Base-by-base conservation (phyloP, 2,888 invertebrate species). In the Leptopilina drosophilae region DNA sequence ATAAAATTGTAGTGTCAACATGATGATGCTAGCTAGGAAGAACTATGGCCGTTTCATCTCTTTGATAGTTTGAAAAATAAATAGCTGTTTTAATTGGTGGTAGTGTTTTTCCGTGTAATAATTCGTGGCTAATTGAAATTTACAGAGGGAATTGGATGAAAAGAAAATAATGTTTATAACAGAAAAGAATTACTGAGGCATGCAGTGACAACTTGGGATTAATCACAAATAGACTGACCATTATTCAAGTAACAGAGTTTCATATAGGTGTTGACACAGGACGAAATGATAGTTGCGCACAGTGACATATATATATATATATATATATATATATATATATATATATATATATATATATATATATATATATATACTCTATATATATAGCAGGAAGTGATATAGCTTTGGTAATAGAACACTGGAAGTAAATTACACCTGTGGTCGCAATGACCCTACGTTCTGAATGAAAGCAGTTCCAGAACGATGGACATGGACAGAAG, bases 391-490 rank as follows among this genome's bases (percentile, higher is more conserved):
- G 82, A 82, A 80, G 79, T 78, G 69, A 76, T 64, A 76, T 76
- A 80, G 81, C 77, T 80, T 80, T 82, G 78, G 82, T 84, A 85
- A 84, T 81, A 82, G 81, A 76, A 79, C 77, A 80, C 81, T 79
- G 73, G 80, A 80, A 82, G 79, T 82, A 82, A 81, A 81, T 81
- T 80, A 81, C 81, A 83, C 80, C 82, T 83, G 81, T 81, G 80
- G 65, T 77, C 79, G 77, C 81, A 81, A 66, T 78, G 76, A 80
- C 78, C 78, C 79, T 59, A 81, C 81, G 78, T 77, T 80, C 80
- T 80, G 79, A 78, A 79, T 78, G 81, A 82, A 81, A 84, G 82
- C 84, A 80, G 87, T 88, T 88, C 87, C 87, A 85, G 87, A 86
- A 88, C 86, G 87, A 78, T 82, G 84, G 77, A 77, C 82, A 84